Conservation (phyloP, 2,113 vertebrate species). For the Sminthopsis crassicaudata region DNA sequence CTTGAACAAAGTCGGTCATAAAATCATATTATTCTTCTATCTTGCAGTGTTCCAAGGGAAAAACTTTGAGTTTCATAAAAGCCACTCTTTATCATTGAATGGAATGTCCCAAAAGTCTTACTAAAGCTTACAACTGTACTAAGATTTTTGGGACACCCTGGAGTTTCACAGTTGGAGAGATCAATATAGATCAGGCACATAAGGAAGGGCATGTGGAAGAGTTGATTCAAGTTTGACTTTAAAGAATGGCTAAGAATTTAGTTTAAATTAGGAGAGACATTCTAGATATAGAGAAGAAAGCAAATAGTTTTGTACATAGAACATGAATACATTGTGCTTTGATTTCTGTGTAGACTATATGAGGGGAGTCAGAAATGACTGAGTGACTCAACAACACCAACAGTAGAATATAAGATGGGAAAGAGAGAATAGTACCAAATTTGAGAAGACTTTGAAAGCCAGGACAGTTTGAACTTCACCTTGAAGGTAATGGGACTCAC, state of each 20-base stretch:
- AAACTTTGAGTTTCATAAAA: background rate
- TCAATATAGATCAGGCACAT: background rate
- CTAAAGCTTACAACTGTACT: background rate
- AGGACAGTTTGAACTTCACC: too few species aligned
- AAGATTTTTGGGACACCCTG: too few species aligned
- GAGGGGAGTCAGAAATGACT: too few species aligned
- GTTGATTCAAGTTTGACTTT: background rate
- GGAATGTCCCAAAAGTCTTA: background rate
- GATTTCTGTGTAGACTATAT: too few species aligned
- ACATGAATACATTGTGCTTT: background rate
- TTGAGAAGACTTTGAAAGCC: too few species aligned
- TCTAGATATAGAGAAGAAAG: background rate
- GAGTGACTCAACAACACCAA: too few species aligned
- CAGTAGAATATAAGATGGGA: too few species aligned
- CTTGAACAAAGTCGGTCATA: background rate
- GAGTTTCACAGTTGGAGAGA: background rate
- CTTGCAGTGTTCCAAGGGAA: background rate
- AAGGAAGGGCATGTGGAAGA: background rate
- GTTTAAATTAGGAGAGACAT: background rate
- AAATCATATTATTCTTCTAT: background rate
- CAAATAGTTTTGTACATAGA: background rate
- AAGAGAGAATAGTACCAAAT: too few species aligned
- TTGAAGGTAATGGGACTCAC: too few species aligned
- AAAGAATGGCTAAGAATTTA: background rate
- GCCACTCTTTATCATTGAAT: background rate